Base-by-base conservation (phyloP, 2,113 vertebrate species). In the Turnix velox region DNA sequence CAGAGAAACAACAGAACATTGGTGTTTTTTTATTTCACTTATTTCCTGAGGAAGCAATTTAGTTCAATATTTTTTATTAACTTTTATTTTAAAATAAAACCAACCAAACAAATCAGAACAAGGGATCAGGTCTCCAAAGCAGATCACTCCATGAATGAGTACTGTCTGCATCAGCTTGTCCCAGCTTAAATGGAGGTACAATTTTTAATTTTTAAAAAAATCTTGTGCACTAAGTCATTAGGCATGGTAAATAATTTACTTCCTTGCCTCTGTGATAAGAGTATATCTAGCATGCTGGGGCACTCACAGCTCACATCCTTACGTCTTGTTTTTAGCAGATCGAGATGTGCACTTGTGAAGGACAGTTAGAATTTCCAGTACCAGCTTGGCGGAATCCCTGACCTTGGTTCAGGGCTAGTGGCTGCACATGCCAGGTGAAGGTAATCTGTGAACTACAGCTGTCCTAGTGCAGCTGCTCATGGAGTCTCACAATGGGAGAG, bases 391-490 rank as follows among this genome's bases (percentile, higher is more conserved):
- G 74, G 52, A 78, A 73, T 46, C 23, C 27, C 49, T 48, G 27
- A 35, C 33, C 27, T 42, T 65, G 12, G 15, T 7, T 69, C 35
- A 61, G 30, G 4, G 5, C n/a, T 35, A 31, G 12, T 43, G 35
- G 17, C 8, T 25, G 11, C 5, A 3, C 23, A n/a, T 84, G 49
- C 28, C 5, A 10, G n/a, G 12, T 48, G 16, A 11, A 57, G 24
- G 20, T 12, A 14, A 13, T 12, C 37, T 20, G 14, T 35, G 51
- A 62, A 9, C 9, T 40, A 24, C 61, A 85, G 31, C 20, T 18
- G 9, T 8, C 6, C 37, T 1, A 1, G 8, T 20, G 7, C 3
- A 11, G 18, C 40, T 57, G 25, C 27, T 48, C 0, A 0, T 22
- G 13, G 5, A 46, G 12, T 37, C 15, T 46, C 19, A 65, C 62